A percentile compares a stretch with the other conserved stretches of the same genome.
Conservation (phyloP, 1,140 invertebrate genomes). For the Ceratitis capitata region DNA sequence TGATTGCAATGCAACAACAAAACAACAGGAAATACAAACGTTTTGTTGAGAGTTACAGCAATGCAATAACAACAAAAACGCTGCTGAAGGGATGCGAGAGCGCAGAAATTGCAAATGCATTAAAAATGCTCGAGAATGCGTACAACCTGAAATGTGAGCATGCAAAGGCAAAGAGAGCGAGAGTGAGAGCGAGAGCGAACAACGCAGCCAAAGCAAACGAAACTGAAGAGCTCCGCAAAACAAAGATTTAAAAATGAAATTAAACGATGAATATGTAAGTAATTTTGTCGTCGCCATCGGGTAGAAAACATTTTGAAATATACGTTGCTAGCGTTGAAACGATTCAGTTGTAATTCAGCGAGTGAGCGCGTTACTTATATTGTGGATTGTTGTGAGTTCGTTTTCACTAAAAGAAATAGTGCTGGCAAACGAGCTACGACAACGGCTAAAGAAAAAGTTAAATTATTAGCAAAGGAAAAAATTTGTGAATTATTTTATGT, state of each 20-base stretch:
- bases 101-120: neutral
- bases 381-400: neutral
- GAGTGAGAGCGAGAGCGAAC: neutral
- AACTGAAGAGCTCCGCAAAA: neutral
- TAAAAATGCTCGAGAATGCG: neutral
- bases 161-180: neutral
- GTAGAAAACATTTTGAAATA: neutral
- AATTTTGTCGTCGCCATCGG: neutral
- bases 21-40: neutral
- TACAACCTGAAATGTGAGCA: neutral
- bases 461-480: neutral
- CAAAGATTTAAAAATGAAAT: neutral
- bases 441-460: neutral
- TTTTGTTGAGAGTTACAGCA: too few species aligned
- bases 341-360: slow-evolving; percentile 1
- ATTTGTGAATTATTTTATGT: neutral
- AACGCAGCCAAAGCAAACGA: neutral
- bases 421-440: neutral
- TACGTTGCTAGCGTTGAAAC: neutral
- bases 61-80: too few species aligned
- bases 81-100: too few species aligned
- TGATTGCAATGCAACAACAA: neutral
- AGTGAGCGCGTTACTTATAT: neutral
- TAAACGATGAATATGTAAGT: neutral
- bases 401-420: too few species aligned